These are phyloP conservation scores for Dryobates pubescens DNA, from an alignment of 2,797 vertebrate genomes.

Conservation along the genomic window DNA sequence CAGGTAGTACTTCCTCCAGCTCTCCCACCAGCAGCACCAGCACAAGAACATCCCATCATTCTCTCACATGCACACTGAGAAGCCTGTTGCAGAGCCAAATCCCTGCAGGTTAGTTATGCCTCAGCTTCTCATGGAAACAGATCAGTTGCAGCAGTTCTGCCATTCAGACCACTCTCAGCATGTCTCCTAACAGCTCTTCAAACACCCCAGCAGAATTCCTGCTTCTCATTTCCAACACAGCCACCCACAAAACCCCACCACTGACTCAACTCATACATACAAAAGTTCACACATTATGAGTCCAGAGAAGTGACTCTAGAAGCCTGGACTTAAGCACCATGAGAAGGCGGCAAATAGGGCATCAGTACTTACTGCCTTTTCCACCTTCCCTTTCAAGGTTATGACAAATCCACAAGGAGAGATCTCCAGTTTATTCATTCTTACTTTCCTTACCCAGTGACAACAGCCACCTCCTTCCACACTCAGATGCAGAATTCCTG, in stretches of 20 bases:
- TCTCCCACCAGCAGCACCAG: not conserved
- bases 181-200: not conserved
- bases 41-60: not conserved
- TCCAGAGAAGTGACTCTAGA: not conserved
- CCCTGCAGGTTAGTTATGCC: not conserved
- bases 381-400: not conserved
- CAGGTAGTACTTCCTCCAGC: not conserved
- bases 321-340: not conserved
- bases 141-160: not conserved
- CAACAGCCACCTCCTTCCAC: not conserved
- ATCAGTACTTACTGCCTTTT: not conserved
- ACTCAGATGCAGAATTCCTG: not conserved
- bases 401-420: not conserved
- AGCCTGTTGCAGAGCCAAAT: not conserved
- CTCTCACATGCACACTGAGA: not conserved
- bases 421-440: not conserved
- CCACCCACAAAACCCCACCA: not conserved
- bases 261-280: not conserved
- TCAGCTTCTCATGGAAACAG: not conserved
- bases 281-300: not conserved
- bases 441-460: not conserved
- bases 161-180: not conserved
- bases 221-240: not conserved
- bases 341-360: not conserved
- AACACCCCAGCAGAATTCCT: not conserved